These are phyloP conservation scores for Drosophila robusta DNA, from an alignment of 2,888 invertebrate species.

Conservation along the genomic window DNA sequence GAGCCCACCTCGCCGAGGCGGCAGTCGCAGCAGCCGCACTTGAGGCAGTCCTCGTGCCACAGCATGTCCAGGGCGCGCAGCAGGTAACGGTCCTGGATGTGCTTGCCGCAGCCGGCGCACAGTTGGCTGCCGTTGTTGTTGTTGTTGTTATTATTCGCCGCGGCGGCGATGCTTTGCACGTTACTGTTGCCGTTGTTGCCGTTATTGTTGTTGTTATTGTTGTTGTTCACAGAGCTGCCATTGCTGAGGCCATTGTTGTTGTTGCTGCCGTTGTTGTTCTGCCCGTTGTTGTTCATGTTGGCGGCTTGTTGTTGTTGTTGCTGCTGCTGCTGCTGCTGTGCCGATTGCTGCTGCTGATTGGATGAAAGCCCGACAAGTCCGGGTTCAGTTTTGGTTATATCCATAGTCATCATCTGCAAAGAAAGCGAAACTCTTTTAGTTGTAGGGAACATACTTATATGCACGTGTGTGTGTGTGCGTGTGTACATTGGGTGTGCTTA, in stretches of 20 bases:
- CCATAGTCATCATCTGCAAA: slow-evolving; percentile 92
- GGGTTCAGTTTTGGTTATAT: slow-evolving; percentile 92
- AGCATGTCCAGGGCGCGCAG: slow-evolving; percentile 96
- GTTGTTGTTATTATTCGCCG: slow-evolving; percentile 78
- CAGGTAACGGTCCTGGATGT: slow-evolving; percentile 95
- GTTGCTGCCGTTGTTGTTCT: slow-evolving; percentile 59
- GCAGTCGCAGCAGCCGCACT: slow-evolving; percentile 98
- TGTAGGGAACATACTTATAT: neutral
- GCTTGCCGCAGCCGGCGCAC: slow-evolving; percentile 97
- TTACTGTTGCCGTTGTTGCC: slow-evolving; percentile 60
- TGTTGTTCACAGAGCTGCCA: slow-evolving; percentile 63
- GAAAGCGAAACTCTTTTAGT: neutral
- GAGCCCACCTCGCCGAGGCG: slow-evolving; percentile 98
- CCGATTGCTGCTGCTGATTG: slow-evolving; percentile 65
- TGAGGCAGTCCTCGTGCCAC: slow-evolving; percentile 99
- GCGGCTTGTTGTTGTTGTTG: slow-evolving; percentile 61
- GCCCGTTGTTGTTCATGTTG: slow-evolving; percentile 60
- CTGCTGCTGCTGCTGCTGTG: slow-evolving; percentile 53
- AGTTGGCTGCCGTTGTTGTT: slow-evolving; percentile 87
- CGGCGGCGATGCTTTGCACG: slow-evolving; percentile 73
- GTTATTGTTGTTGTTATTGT: slow-evolving; percentile 46
- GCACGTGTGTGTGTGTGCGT: neutral
- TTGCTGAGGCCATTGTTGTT: slow-evolving; percentile 62
- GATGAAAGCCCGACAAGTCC: slow-evolving; percentile 84
- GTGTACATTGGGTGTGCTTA: slow-evolving; percentile 30